Conservation (phyloP, 2,113 vertebrate species). For the Craseonycteris thonglongyai region DNA sequence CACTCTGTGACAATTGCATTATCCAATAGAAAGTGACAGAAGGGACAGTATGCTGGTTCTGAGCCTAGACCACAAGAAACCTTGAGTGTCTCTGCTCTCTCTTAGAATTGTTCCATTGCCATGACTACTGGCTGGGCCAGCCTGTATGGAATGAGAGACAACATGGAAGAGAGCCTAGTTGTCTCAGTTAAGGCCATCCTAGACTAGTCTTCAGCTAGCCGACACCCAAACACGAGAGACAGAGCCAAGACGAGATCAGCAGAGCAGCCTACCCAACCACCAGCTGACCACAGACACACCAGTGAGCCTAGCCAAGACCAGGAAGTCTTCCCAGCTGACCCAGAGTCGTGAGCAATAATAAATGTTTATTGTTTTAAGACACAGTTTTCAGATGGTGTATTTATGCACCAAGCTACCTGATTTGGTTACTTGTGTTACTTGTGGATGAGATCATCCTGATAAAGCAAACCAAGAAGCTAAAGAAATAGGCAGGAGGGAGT, state of each 20-base stretch:
- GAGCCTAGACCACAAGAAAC: neutral
- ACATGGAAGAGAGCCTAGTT: neutral
- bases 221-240: neutral
- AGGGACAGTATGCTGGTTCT: neutral
- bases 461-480: neutral
- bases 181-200: neutral
- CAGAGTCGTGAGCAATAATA: neutral
- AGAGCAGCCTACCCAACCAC: neutral
- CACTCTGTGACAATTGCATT: neutral
- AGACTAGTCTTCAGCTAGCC: neutral
- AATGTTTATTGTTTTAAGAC: neutral
- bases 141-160: neutral
- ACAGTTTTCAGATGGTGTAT: neutral
- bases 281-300: neutral
- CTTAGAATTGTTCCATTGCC: neutral
- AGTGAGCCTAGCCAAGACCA: neutral
- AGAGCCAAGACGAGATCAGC: neutral
- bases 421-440: neutral
- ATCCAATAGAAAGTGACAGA: neutral
- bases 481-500: neutral
- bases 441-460: neutral
- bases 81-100: neutral
- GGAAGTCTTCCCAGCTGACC: neutral
- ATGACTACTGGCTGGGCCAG: neutral
- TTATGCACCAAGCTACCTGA: neutral